A percentile compares a stretch with the other conserved stretches of the same genome.
Conservation (phyloP, 2,797 vertebrate species). For the Orientallactaga sibirica region DNA sequence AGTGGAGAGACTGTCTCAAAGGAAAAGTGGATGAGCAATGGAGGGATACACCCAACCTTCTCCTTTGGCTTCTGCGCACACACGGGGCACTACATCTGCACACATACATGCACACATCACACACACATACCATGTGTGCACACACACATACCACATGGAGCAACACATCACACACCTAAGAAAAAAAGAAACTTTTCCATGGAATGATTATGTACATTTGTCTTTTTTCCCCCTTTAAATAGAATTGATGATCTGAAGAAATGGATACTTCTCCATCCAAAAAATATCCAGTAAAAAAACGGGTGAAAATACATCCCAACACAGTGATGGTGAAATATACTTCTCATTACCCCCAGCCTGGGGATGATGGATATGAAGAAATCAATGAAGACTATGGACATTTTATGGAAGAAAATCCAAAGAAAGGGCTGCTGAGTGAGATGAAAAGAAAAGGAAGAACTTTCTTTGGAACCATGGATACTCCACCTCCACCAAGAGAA, state of each 20-base stretch:
- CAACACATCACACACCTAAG: background rate
- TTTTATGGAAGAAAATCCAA: conserved; percentile 95
- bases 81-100: too few relatives aligned
- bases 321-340: conserved; percentile 97
- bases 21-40: too few relatives aligned
- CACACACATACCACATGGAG: too few relatives aligned
- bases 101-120: too few relatives aligned
- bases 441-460: conserved; percentile 89
- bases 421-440: conserved; percentile 92
- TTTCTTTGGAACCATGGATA: conserved; percentile 93
- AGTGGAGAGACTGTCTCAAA: too few relatives aligned
- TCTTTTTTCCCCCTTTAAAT: conserved; percentile 57
- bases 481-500: conserved; percentile 86
- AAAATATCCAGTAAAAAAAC: conserved; percentile 94
- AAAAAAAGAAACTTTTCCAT: conserved; percentile 56
- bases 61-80: too few relatives aligned
- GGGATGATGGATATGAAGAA: conserved; percentile 95
- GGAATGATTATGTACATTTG: conserved; percentile 57
- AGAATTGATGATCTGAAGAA: conserved; percentile 79
- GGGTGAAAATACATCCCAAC: conserved; percentile 97
- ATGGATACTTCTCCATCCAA: conserved; percentile 94
- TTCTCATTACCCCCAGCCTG: conserved; percentile 96
- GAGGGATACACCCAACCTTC: too few relatives aligned
- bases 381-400: conserved; percentile 93
- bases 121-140: too few relatives aligned